Base-by-base conservation (phyloP, 2,797 vertebrate species). In the Dallia pectoralis region DNA sequence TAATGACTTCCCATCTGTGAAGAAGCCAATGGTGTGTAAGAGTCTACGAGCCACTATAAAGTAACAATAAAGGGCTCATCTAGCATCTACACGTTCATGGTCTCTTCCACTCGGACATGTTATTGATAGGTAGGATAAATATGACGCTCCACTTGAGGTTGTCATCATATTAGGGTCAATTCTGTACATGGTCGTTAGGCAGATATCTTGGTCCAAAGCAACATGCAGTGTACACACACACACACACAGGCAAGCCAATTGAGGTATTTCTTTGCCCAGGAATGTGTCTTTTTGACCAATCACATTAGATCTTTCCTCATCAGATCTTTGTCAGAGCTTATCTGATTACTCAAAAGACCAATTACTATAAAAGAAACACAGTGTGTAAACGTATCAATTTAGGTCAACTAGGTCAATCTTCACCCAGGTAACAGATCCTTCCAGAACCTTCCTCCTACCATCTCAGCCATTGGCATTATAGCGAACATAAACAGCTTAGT, bases 11-110 rank as follows among this genome's bases (percentile, higher is more conserved):
- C 75, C 77, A 81, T 77, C 49, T 71, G 67, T 51, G 82, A 40
- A 61, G 44, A 70, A 40, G 71, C 77, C 81, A 82, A 84, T 15
- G 77, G 64, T 72, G 75, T 73, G 49, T 69, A 83, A 48, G 27
- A 73, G 51, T 86, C 85, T 81, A 75, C 67, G 74, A 79, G 22
- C 27, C 44, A 27, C 77, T 70, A 81, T 73, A 25, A 48, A 36
- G 78, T 67, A 3, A 59, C 15, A 51, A 83, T 76, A 5, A 74
- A 82, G 73, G 32, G 62, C 76, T 16, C 67, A 49, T 49, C 49
- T 53, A 2, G 29, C 3, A 47, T 36, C 32, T 62, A 79, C 61
- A 69, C 9, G 32, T 15, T n/a, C 32, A 66, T 18, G 12, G 15
- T 15, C 7, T 32, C 5, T 22, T 4, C 7, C 16, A 8, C 49